A percentile compares a stretch with the other conserved stretches of the same genome.
These are phyloP conservation scores for Magallana gigas DNA, from an alignment of 1,140 invertebrate genomes.

Conservation along the genomic window DNA sequence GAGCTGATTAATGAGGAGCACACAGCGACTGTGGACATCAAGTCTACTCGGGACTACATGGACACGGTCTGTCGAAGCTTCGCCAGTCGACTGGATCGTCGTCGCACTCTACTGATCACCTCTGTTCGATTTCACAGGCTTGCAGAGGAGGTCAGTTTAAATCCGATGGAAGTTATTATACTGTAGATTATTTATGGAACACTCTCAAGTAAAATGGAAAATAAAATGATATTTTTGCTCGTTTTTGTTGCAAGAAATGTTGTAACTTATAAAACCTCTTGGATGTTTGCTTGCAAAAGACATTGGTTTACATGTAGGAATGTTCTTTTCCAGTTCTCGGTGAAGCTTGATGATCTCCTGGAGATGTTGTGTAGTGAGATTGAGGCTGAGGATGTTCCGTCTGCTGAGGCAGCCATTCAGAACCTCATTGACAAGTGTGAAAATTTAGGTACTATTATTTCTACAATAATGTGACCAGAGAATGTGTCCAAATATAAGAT, in stretches of 20 bases:
- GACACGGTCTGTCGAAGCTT: constrained; percentile 89
- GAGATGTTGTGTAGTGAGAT: constrained; percentile 81
- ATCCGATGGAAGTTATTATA: not conserved
- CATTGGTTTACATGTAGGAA: too few relatives aligned
- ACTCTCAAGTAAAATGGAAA: too few relatives aligned
- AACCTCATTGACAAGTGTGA: constrained; percentile 74
- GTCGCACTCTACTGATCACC: constrained; percentile 88
- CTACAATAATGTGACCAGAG: too few relatives aligned
- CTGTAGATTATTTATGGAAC: too few relatives aligned
- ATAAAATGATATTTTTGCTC: too few relatives aligned
- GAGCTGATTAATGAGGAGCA: constrained; percentile 82
- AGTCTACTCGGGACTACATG: constrained; percentile 82
- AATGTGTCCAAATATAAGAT: too few relatives aligned
- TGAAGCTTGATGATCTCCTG: constrained; percentile 74
- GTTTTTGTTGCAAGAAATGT: too few relatives aligned
- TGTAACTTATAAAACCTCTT: too few relatives aligned
- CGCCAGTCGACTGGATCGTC: constrained; percentile 86
- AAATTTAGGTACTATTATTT: constrained; percentile 66
- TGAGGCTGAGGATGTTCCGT: constrained; percentile 85
- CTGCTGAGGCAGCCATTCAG: constrained; percentile 69
- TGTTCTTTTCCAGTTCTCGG: constrained; percentile 66
- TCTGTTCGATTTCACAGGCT: constrained; percentile 88
- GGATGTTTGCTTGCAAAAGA: too few relatives aligned
- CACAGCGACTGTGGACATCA: constrained; percentile 79
- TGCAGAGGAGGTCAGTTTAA: constrained; percentile 84